phyloP scores from a whole-genome alignment of 2,113 vertebrate species.

The Stigmatopora argus region DNA sequence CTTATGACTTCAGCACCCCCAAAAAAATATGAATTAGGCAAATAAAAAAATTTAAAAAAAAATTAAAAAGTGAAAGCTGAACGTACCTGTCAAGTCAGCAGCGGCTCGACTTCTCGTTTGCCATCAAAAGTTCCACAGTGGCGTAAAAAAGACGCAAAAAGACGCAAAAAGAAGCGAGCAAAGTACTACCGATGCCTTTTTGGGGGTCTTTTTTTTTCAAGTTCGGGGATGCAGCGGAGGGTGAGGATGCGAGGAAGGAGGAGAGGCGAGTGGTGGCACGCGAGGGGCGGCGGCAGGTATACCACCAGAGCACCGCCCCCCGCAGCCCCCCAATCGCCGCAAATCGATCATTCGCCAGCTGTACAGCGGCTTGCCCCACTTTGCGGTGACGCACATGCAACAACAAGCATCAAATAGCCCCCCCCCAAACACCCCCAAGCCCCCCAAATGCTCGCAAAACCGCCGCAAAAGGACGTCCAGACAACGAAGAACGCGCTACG shows the following conservation, averaged over 20 bases:
- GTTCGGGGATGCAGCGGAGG: not conserved
- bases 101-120: constrained; percentile 65
- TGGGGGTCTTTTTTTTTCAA: not conserved
- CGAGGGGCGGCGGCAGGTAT: constrained; percentile 71
- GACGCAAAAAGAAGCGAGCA: not conserved
- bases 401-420: too few species aligned
- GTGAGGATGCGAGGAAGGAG: constrained; percentile 29
- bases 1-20: constrained; percentile 10
- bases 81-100: constrained; percentile 74
- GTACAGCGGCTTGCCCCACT: constrained; percentile 72
- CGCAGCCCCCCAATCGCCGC: constrained; percentile 49
- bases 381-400: constrained; percentile 43
- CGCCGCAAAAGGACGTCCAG: too few species aligned
- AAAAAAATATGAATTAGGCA: not conserved
- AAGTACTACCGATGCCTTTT: not conserved
- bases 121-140: constrained; percentile 75
- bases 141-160: constrained; percentile 48
- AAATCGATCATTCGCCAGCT: constrained; percentile 77
- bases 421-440: too few species aligned
- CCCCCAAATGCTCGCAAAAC: too few species aligned
- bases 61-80: constrained; percentile 13
- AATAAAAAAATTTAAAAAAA: not conserved
- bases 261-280: constrained; percentile 58
- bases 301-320: constrained; percentile 66
- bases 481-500: too few species aligned